Percentiles rank a stretch among this genome's conserved stretches.
phyloP scores from a whole-genome alignment of 1,140 invertebrate genomes.

The Radopholus similis region DNA sequence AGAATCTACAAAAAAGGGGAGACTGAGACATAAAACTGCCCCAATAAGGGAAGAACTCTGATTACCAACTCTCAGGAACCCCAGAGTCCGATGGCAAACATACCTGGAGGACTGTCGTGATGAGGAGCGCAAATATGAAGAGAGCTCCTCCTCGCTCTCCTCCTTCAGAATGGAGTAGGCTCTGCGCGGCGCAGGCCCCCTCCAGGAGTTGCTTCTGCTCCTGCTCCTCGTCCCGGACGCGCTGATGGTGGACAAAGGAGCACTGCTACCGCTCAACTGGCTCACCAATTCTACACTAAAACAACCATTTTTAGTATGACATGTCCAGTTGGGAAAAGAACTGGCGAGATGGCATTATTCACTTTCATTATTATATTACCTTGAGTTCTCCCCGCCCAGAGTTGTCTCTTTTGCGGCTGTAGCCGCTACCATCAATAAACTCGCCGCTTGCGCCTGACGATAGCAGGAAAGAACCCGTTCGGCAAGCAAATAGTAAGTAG shows the following conservation, averaged over 20 bases:
- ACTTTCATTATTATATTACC: neutral
- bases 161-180: slow-evolving; percentile 59
- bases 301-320: too few relatives aligned
- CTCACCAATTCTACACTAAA: neutral
- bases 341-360: too few relatives aligned
- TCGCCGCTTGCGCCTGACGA: slow-evolving; percentile 46
- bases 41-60: neutral
- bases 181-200: slow-evolving; percentile 30
- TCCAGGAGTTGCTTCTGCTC: slow-evolving; percentile 48
- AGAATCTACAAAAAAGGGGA: slow-evolving; percentile 23
- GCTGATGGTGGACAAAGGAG: neutral
- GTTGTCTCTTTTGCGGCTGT: neutral
- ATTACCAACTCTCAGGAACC: too few relatives aligned
- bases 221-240: slow-evolving; percentile 8
- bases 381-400: too few relatives aligned
- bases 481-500: slow-evolving; percentile 92
- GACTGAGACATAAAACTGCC: neutral
- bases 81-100: neutral
- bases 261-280: neutral
- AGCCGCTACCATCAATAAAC: slow-evolving; percentile 4
- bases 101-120: slow-evolving; percentile 59
- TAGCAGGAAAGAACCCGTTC: slow-evolving; percentile 71
- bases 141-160: slow-evolving; percentile 57
- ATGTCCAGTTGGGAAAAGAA: too few relatives aligned
- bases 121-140: slow-evolving; percentile 51